These are phyloP conservation scores for Tigriopus californicus DNA, from an alignment of 2,888 invertebrate genomes.

Conservation along the genomic window DNA sequence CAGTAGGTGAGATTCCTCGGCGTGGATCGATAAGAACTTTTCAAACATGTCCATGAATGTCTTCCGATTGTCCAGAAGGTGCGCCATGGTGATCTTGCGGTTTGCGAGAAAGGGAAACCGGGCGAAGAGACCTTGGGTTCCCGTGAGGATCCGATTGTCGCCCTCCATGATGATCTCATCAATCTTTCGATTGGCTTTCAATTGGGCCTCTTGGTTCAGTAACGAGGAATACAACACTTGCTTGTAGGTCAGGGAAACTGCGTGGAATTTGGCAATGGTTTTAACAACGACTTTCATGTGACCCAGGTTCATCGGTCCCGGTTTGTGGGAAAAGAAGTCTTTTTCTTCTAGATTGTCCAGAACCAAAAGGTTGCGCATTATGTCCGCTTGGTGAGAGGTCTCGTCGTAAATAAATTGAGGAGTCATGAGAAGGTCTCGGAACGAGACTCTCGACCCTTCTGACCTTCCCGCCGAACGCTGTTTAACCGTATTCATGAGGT, in stretches of 20 bases:
- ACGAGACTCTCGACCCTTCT: constrained; percentile 1
- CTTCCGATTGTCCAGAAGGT: constrained; percentile 8
- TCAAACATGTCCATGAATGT: constrained; percentile 6
- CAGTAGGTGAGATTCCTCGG: constrained; percentile 4
- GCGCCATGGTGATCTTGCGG: constrained; percentile 6
- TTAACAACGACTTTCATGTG: constrained; percentile 2
- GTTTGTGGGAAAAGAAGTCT: background rate
- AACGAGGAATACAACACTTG: background rate
- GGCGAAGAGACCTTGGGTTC: constrained; percentile 9
- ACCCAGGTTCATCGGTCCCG: constrained; percentile 8
- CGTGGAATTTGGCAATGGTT: constrained; percentile 15
- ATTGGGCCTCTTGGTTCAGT: background rate
- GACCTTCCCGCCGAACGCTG: constrained; percentile 1
- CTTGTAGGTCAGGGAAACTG: constrained; percentile 8
- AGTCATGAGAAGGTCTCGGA: constrained; percentile 3
- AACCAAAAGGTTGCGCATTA: constrained; percentile 8
- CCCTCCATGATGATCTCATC: constrained; percentile 15
- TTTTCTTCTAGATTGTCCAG: constrained; percentile 15
- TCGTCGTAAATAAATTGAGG: constrained; percentile 14
- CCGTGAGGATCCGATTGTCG: constrained; percentile 9
- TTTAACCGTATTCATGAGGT: constrained; percentile 15
- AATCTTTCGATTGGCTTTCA: background rate
- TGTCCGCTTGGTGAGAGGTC: constrained; percentile 6
- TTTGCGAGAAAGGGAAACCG: constrained; percentile 12
- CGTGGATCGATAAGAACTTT: background rate